Conservation (phyloP, 2,888 invertebrate species). For the Idaea aversata region DNA sequence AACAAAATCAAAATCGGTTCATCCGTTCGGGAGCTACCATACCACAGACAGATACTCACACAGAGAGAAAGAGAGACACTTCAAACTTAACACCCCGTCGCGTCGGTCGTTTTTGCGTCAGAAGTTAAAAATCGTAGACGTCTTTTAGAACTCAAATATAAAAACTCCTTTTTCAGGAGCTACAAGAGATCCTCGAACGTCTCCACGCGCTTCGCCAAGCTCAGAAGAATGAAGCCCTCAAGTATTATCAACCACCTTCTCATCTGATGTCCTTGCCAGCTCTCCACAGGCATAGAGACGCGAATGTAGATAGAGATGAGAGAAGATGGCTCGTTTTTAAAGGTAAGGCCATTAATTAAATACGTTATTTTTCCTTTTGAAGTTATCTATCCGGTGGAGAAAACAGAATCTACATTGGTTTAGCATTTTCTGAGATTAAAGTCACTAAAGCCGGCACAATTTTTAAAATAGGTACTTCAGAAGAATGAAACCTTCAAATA, state of each 20-base stretch:
- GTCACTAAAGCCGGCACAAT: not conserved
- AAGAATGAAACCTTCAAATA: too few species aligned
- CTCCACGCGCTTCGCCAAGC: slow-evolving; percentile 66
- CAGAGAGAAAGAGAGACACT: too few species aligned
- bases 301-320: slow-evolving; percentile 73
- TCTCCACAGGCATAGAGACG: slow-evolving; percentile 67
- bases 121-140: too few species aligned
- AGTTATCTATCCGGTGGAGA: not conserved
- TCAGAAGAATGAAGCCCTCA: slow-evolving; percentile 55
- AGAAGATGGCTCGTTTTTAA: slow-evolving; percentile 75
- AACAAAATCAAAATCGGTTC: too few species aligned
- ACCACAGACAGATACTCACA: too few species aligned
- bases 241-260: slow-evolving; percentile 56
- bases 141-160: not conserved
- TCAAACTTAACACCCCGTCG: too few species aligned
- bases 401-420: not conserved
- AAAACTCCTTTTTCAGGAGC: slow-evolving; percentile 46
- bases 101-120: too few species aligned
- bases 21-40: too few species aligned
- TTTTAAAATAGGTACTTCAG: too few species aligned
- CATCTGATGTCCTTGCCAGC: slow-evolving; percentile 61
- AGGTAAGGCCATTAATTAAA: slow-evolving; percentile 40
- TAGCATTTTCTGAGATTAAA: not conserved
- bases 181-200: slow-evolving; percentile 58
- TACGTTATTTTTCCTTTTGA: not conserved